phyloP scores from a whole-genome alignment of 2,888 invertebrate genomes.

The Drosophila bunnanda region DNA sequence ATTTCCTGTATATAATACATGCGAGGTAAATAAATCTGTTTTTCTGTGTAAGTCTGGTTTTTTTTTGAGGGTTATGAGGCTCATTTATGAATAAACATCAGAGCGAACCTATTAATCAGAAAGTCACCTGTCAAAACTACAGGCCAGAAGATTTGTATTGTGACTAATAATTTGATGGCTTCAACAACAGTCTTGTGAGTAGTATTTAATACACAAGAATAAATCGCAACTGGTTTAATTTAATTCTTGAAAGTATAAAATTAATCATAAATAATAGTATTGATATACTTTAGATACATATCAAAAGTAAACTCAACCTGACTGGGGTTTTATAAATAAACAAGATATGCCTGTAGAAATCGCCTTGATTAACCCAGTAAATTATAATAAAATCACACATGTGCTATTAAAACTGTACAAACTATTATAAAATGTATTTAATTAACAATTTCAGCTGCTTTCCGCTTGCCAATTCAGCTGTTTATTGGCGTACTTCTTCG shows the following conservation, averaged over 20 bases:
- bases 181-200: not conserved
- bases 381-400: not conserved
- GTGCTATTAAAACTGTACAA: not conserved
- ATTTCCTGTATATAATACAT: slow-evolving; percentile 40
- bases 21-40: slow-evolving; percentile 30
- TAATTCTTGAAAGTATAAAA: not conserved
- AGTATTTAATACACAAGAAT: not conserved
- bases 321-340: not conserved
- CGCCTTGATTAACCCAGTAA: not conserved
- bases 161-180: slow-evolving; percentile 28
- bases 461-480: slow-evolving; percentile 37
- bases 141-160: slow-evolving; percentile 25
- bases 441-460: slow-evolving; percentile 1
- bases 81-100: slow-evolving; percentile 35
- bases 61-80: slow-evolving; percentile 35
- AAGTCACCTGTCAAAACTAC: slow-evolving; percentile 45
- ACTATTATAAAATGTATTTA: not conserved
- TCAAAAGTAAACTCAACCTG: too few relatives aligned
- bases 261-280: too few relatives aligned
- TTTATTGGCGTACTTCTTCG: slow-evolving; percentile 23
- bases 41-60: slow-evolving; percentile 35
- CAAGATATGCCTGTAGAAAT: not conserved
- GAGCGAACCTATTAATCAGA: slow-evolving; percentile 33
- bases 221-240: not conserved
- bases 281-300: too few relatives aligned